These are phyloP conservation scores for Ammodytes marinus DNA, from an alignment of 2,113 vertebrate genomes.

Conservation along the genomic window DNA sequence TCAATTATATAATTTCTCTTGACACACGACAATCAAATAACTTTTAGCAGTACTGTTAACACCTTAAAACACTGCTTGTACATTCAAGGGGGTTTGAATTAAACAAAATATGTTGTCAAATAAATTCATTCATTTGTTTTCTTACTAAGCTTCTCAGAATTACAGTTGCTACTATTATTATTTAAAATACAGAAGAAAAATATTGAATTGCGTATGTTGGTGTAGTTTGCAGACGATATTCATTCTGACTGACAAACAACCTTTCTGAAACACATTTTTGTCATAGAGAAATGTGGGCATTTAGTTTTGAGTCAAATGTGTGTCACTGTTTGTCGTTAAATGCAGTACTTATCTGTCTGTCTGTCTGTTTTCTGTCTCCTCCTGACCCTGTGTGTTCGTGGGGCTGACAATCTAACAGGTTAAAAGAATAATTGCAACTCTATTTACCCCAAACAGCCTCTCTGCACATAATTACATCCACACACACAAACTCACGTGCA, in stretches of 20 bases:
- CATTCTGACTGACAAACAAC: slow-evolving; percentile 26
- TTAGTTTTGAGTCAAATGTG: slow-evolving; percentile 43
- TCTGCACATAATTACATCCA: slow-evolving; percentile 77
- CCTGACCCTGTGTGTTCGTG: slow-evolving; percentile 67
- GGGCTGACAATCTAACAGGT: slow-evolving; percentile 80
- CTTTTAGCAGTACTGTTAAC: slow-evolving; percentile 38
- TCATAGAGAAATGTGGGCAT: slow-evolving; percentile 27
- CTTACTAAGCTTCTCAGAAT: slow-evolving; percentile 1
- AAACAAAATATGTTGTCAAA: slow-evolving; percentile 27
- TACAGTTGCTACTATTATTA: slow-evolving; percentile 15
- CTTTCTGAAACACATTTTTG: slow-evolving; percentile 25
- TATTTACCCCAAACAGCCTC: slow-evolving; percentile 83
- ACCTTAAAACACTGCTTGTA: slow-evolving; percentile 34
- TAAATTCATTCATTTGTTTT: slow-evolving; percentile 12
- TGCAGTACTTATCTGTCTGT: slow-evolving; percentile 57
- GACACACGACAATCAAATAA: slow-evolving; percentile 56
- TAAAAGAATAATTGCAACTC: slow-evolving; percentile 85
- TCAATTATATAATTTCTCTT: slow-evolving; percentile 61
- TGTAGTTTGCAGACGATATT: slow-evolving; percentile 21
- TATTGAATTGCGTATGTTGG: background rate
- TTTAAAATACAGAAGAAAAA: slow-evolving; percentile 28
- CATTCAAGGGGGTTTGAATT: slow-evolving; percentile 14
- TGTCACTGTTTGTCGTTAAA: slow-evolving; percentile 50
- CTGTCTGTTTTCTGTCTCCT: slow-evolving; percentile 60
- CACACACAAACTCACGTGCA: slow-evolving; percentile 57